phyloP scores from a whole-genome alignment of 2,888 invertebrate genomes.

The Siphlonurus alternatus region DNA sequence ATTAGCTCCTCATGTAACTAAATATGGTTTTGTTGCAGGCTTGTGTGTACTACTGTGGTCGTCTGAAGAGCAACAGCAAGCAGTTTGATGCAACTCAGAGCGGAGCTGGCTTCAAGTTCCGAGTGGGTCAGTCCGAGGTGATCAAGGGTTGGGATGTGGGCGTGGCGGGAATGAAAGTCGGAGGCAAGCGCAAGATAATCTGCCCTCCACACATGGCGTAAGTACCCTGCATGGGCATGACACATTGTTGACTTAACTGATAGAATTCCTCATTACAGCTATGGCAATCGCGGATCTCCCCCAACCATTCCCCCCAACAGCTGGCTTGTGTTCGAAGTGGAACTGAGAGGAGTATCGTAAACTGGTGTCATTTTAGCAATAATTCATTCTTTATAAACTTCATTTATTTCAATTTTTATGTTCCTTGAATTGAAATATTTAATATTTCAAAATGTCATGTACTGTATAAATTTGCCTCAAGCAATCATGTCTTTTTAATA shows the following conservation, averaged over 20 bases:
- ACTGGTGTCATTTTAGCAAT: no score
- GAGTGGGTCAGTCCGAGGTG: slow-evolving; percentile 67
- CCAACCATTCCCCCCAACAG: slow-evolving; percentile 80
- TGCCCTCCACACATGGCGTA: slow-evolving; percentile 78
- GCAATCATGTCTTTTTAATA: no score
- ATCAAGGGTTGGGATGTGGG: slow-evolving; percentile 86
- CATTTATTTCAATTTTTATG: no score
- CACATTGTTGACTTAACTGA: no score
- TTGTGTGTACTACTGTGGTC: slow-evolving; percentile 71
- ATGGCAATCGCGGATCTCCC: slow-evolving; percentile 58
- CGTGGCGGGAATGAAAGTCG: slow-evolving; percentile 82
- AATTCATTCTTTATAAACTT: no score
- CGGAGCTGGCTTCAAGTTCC: slow-evolving; percentile 74
- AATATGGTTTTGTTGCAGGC: slow-evolving; percentile 23
- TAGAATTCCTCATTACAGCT: slow-evolving; percentile 39
- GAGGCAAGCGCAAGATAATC: slow-evolving; percentile 70
- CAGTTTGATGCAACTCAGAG: slow-evolving; percentile 61
- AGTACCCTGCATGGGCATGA: slow-evolving; percentile 25
- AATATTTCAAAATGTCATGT: no score
- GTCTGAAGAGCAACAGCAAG: slow-evolving; percentile 65
- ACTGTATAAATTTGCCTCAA: no score
- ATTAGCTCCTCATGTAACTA: no score
- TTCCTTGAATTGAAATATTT: no score
- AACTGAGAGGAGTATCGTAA: slow-evolving; percentile 53
- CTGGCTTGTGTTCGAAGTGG: slow-evolving; percentile 76